A percentile compares a stretch with the other conserved stretches of the same genome.
These are phyloP conservation scores for Pholis gunnellus DNA, from an alignment of 2,113 vertebrate genomes.

Conservation along the genomic window DNA sequence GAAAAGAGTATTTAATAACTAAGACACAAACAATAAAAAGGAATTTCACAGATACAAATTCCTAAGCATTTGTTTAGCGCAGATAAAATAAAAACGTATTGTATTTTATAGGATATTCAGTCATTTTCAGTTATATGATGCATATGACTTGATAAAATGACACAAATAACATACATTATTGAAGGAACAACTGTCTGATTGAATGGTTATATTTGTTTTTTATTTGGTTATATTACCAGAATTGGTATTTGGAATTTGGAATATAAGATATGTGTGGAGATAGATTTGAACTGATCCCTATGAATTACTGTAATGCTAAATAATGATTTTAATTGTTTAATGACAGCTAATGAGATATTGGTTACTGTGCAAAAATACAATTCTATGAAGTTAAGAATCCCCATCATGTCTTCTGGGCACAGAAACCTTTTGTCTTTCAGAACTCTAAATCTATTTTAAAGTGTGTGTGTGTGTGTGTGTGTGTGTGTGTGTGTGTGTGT, in stretches of 20 bases:
- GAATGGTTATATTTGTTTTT: background rate
- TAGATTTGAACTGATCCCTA: background rate
- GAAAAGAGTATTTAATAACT: background rate
- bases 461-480: constrained; percentile 22
- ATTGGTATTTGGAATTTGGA: background rate
- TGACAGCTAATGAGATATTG: background rate
- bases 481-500: constrained; percentile 12
- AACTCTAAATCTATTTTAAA: constrained; percentile 34
- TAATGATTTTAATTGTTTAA: background rate
- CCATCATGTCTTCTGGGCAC: background rate
- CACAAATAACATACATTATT: background rate
- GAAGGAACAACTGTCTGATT: background rate
- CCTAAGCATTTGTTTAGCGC: background rate
- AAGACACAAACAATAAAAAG: background rate
- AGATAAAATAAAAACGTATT: too few relatives aligned
- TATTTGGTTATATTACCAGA: background rate
- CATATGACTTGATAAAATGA: background rate
- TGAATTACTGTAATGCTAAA: background rate
- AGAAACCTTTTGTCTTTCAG: constrained; percentile 21
- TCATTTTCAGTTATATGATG: background rate
- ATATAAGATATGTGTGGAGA: background rate
- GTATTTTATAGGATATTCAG: too few relatives aligned
- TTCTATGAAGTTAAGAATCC: background rate
- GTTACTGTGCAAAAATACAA: background rate
- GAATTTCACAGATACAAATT: background rate